Base-by-base conservation (phyloP, 2,113 vertebrate genomes). In the Oxygymnocypris stewartii region DNA sequence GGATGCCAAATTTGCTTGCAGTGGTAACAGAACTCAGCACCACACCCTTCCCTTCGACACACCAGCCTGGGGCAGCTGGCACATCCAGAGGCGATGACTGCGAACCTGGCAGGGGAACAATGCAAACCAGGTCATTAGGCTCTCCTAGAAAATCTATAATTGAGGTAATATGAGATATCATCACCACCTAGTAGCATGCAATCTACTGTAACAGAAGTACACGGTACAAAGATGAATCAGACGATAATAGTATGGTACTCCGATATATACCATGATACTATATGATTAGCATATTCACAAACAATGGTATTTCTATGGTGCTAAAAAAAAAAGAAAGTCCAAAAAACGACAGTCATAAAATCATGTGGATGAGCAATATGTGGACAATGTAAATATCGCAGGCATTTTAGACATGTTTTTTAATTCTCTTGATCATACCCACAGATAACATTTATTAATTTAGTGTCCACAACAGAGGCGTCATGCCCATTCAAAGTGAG, bases 1-100 rank as follows among this genome's bases (percentile, higher is more conserved):
- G 98, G 98, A 86, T 99, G 98, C 98, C 98, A 99, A 89, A 97
- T 96, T 94, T 99, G 98, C 61, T 99, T 99, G 95, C 98, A 99
- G 95, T 99, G 98, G 91, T 99, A 99, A 93, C 98, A 99, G 94
- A 99, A 99, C 93, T 99, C 98, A 0, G 98, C 97, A n/a, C 96
- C 97, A 89, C 98, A 99, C 87, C 98, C 98, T 9, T 99, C 97
- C 85, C 98, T 94, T 92, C 96, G 96, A 79, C 98, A 99, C 82
- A 97, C 96, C 92, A 99, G 91, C 93, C 97, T 94, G 90, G 98
- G 98, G 92, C 98, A 99, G 94, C 98, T 98, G 94, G 98, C 98
- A 85, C 98, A 99, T 89, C 98, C 98, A 31, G 98, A 99, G 86
- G 98, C 98, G 67, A 99, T 98, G 85, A 99, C 97, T 0, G 98